phyloP scores from a whole-genome alignment of 2,888 invertebrate species.

The Reticulitermes lucifugus region DNA sequence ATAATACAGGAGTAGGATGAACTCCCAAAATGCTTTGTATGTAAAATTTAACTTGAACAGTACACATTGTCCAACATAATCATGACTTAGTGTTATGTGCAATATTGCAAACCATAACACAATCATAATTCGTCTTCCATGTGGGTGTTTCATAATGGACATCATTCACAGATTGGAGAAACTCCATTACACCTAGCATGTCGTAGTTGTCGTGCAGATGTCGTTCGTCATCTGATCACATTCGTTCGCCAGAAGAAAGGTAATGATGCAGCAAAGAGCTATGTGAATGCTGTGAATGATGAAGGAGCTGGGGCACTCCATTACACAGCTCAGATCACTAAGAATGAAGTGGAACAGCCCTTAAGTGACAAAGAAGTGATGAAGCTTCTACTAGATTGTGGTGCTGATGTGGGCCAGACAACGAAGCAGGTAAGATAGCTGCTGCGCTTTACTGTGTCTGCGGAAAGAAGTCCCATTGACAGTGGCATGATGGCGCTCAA shows the following conservation, averaged over 20 bases:
- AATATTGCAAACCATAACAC: neutral
- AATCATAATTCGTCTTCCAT: neutral
- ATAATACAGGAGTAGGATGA: too few species aligned
- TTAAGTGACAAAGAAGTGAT: slow-evolving; percentile 86
- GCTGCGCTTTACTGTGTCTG: too few species aligned
- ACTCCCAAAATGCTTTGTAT: too few species aligned
- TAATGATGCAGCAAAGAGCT: slow-evolving; percentile 81
- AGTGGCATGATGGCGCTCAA: too few species aligned
- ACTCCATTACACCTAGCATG: slow-evolving; percentile 96
- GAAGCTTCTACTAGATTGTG: slow-evolving; percentile 87
- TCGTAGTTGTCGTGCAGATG: slow-evolving; percentile 84
- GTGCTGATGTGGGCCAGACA: slow-evolving; percentile 88
- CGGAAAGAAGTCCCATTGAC: too few species aligned
- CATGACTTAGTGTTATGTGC: too few species aligned
- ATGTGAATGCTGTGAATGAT: slow-evolving; percentile 89
- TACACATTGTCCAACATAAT: too few species aligned
- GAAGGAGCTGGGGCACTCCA: slow-evolving; percentile 96
- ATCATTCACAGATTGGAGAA: slow-evolving; percentile 84
- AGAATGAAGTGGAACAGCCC: slow-evolving; percentile 81
- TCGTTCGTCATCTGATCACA: slow-evolving; percentile 87
- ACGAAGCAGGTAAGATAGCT: slow-evolving; percentile 72
- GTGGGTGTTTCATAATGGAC: neutral
- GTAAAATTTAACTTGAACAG: too few species aligned
- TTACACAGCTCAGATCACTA: slow-evolving; percentile 91
- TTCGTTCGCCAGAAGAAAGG: slow-evolving; percentile 83